Conservation (phyloP, 2,888 invertebrate species). For the Erannis defoliaria region DNA sequence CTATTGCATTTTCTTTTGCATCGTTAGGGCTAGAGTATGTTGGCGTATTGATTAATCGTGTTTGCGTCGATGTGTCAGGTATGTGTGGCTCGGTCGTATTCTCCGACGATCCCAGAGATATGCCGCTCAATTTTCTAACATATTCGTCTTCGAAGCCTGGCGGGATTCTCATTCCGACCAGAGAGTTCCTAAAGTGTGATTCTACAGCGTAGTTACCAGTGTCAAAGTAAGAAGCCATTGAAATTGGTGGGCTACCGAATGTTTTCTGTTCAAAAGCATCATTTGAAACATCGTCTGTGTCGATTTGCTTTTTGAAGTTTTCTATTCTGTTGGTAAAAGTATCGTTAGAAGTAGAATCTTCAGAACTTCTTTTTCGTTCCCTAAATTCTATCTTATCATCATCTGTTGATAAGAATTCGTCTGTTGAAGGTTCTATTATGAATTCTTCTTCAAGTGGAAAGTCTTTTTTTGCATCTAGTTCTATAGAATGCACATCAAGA, state of each 20-base stretch:
- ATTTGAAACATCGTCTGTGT: not conserved
- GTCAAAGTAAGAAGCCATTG: constrained; percentile 79
- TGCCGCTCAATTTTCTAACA: constrained; percentile 42
- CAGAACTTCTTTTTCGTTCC: constrained; percentile 58
- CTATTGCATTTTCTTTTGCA: constrained; percentile 19
- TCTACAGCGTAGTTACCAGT: constrained; percentile 81
- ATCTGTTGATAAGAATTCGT: constrained; percentile 55
- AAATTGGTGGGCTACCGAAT: constrained; percentile 58
- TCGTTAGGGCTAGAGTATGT: constrained; percentile 44
- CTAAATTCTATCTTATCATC: constrained; percentile 73
- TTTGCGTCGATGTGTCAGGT: constrained; percentile 67
- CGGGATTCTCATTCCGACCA: constrained; percentile 57
- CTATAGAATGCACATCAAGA: constrained; percentile 77
- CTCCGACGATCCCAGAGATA: constrained; percentile 37
- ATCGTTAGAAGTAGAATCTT: constrained; percentile 60
- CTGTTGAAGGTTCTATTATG: constrained; percentile 71
- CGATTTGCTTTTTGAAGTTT: constrained; percentile 62
- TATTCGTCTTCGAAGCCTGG: constrained; percentile 78
- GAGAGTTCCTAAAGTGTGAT: constrained; percentile 70
- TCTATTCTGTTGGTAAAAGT: constrained; percentile 77
- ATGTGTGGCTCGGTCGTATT: constrained; percentile 36
- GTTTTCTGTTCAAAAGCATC: constrained; percentile 20
- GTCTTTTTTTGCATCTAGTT: constrained; percentile 78
- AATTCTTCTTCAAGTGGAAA: constrained; percentile 76
- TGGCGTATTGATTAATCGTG: constrained; percentile 47